phyloP scores from a whole-genome alignment of 2,888 invertebrate genomes.

The Lepas anatifera region DNA sequence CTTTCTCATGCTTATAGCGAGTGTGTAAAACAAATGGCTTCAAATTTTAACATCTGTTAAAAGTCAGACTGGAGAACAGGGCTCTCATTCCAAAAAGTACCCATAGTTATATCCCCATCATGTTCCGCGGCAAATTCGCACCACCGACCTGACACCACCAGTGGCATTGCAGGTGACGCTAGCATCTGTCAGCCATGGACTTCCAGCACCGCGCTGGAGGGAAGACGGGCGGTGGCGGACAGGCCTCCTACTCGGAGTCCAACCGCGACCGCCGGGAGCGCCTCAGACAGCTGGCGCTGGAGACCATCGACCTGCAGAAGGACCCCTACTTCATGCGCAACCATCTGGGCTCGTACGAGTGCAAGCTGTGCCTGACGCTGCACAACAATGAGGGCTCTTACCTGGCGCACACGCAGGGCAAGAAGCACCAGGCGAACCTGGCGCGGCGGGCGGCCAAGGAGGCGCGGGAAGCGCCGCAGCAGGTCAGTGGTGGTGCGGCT shows the following conservation, averaged over 20 bases:
- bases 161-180: no score
- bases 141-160: no score
- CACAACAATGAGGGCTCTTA: constrained; percentile 99
- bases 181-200: no score
- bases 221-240: constrained; percentile 98
- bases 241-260: constrained; percentile 97
- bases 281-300: constrained; percentile 86
- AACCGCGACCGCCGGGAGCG: constrained; percentile 93
- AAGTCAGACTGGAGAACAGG: no score
- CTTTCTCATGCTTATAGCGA: no score
- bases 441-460: constrained; percentile 96
- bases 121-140: no score
- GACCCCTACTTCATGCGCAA: constrained; percentile 99
- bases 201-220: constrained; percentile 98
- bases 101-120: no score
- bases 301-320: constrained; percentile 97
- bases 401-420: constrained; percentile 97
- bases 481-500: constrained; percentile 27
- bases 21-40: no score
- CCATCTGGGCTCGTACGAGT: constrained; percentile 96
- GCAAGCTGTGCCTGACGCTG: constrained; percentile 92
- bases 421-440: constrained; percentile 98
- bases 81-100: no score
- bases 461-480: constrained; percentile 90
- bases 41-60: no score